Conservation (phyloP, 2,113 vertebrate species). For the Eclectus roratus region DNA sequence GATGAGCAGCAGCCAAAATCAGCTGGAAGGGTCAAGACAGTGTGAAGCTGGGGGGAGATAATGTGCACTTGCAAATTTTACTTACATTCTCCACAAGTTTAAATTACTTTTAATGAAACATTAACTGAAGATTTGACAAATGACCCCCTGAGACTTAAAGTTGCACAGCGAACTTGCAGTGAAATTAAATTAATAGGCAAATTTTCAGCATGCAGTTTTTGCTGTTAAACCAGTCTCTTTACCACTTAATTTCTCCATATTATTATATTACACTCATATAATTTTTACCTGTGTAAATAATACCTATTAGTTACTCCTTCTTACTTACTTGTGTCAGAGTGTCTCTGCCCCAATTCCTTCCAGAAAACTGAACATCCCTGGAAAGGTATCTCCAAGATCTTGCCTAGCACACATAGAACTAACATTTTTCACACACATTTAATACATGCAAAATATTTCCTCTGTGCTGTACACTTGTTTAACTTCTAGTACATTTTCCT, state of each 20-base stretch:
- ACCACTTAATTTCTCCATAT: not conserved
- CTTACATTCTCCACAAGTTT: slow-evolving; percentile 9
- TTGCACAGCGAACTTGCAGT: slow-evolving; percentile 29
- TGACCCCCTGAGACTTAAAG: slow-evolving; percentile 40
- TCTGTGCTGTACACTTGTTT: not conserved
- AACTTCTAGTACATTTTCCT: not conserved
- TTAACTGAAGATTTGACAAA: slow-evolving; percentile 53
- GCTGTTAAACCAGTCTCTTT: not conserved
- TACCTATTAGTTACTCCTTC: not conserved
- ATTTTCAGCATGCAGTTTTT: slow-evolving; percentile 30
- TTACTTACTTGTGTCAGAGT: not conserved
- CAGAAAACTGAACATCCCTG: not conserved
- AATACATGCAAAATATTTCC: not conserved
- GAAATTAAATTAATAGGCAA: slow-evolving; percentile 46
- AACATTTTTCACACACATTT: not conserved
- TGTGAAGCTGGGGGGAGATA: not conserved
- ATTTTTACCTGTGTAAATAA: not conserved
- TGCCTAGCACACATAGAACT: not conserved
- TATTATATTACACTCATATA: not conserved
- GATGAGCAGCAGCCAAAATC: slow-evolving; percentile 40
- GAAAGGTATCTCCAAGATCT: not conserved
- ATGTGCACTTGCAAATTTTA: slow-evolving; percentile 43
- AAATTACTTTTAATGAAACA: slow-evolving; percentile 63
- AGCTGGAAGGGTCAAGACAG: slow-evolving; percentile 20
- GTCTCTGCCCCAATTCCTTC: not conserved